Conservation (phyloP, 2,797 vertebrate species). For the Chrysocyon brachyurus region DNA sequence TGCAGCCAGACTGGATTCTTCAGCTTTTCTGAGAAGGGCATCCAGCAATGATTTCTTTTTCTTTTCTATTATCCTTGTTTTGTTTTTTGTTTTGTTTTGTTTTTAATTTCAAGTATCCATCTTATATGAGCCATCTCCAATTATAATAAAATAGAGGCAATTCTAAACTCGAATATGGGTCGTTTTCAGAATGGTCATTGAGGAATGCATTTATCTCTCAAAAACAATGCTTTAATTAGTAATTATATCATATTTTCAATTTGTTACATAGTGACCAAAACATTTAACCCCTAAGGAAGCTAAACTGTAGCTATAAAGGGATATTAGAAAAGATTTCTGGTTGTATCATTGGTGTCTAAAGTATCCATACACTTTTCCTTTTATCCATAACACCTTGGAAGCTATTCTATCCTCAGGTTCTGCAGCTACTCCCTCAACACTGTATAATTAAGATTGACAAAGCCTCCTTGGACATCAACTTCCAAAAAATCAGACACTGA, state of each 20-base stretch:
- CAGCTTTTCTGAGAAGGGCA: not conserved
- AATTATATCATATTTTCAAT: not conserved
- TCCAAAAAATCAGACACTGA: not conserved
- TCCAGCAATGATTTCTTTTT: not conserved
- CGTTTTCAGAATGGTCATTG: not conserved
- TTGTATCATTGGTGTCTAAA: not conserved
- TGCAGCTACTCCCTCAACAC: fast-evolving
- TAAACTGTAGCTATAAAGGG: not conserved
- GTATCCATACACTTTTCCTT: not conserved
- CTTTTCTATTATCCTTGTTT: not conserved
- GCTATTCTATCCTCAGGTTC: not conserved
- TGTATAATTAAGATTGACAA: not conserved
- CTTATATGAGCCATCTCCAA: not conserved
- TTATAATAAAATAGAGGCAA: not conserved
- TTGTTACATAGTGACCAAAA: not conserved
- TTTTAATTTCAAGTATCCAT: not conserved
- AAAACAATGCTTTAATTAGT: not conserved
- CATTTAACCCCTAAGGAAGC: not conserved
- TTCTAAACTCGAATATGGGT: not conserved
- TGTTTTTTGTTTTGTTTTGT: not conserved
- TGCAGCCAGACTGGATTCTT: not conserved
- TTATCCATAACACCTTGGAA: not conserved
- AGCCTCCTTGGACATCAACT: not conserved
- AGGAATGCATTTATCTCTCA: not conserved
- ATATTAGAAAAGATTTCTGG: not conserved